Evolutionary conservation across 2,113 vertebrate species (phyloP), one percentile per base, ranked within the genome.

Genomic region (Melanotaenia duboulayi): DNA sequence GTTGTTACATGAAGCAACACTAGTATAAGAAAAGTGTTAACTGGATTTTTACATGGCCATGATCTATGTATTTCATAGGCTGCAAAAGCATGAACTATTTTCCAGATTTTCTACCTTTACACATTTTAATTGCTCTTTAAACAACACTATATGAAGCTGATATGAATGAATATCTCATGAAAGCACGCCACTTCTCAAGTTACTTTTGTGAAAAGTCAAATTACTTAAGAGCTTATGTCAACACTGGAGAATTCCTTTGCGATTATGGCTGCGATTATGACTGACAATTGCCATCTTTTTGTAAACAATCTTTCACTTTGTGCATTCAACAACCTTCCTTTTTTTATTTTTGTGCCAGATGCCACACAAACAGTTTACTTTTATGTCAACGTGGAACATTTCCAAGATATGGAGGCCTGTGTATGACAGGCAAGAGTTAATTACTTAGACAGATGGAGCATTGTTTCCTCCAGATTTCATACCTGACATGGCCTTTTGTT

Each of bases 391-490:
- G 57, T 59, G 52, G 37, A 75, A 24, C 37, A 19, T 70, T 63
- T 64, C 67, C 65, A 64, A 51, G 77, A 56, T 35, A 1, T 13
- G 20, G 46, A 40, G 11, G 7, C 24, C 25, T 49, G 4, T 54
- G 22, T 20, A 42, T 68, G 22, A 65, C 62, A 42, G 11, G 39
- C 32, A 49, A 24, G 63, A 44, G 63, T 12, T 19, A 48, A 76
- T 76, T 51, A 28, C 44, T 48, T 11, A 55, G 65, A 50, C 72
- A 83, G 69, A 64, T 44, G 9, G 5, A 59, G 20, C 9, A 20
- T 13, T 59, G 67, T 59, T 81, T 70, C 49, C 37, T 81, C 55
- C 48, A 73, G 42, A 44, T 64, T 24, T 61, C 42, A 20, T 54
- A 65, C 58, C 65, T 65, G 24, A 37, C 11, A 46, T 35, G 20